These are phyloP conservation scores for Fabriciana adippe DNA, from an alignment of 2,888 invertebrate genomes.

Conservation along the genomic window DNA sequence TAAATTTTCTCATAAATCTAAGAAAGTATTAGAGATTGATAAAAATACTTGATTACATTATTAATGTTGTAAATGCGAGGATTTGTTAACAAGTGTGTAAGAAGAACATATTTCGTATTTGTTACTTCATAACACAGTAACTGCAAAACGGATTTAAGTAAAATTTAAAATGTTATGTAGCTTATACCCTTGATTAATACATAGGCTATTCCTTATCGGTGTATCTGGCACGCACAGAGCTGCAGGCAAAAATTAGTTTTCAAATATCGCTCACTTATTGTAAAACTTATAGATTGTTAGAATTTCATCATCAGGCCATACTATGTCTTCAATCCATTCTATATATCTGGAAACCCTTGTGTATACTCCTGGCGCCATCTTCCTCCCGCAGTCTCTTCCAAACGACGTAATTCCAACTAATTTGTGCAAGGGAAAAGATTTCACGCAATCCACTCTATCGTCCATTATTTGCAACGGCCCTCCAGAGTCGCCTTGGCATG, in stretches of 20 bases:
- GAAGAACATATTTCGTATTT: too few relatives aligned
- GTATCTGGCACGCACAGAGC: too few relatives aligned
- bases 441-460: constrained; percentile 62
- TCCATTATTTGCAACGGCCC: constrained; percentile 73
- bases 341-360: constrained; percentile 72
- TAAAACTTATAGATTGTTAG: neutral
- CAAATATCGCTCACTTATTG: constrained; percentile 1
- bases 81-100: too few relatives aligned
- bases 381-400: constrained; percentile 77
- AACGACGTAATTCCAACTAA: constrained; percentile 79
- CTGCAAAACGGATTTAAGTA: neutral
- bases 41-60: too few relatives aligned
- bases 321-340: constrained; percentile 76
- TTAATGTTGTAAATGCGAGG: too few relatives aligned
- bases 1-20: too few relatives aligned
- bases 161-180: too few relatives aligned
- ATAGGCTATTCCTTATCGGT: too few relatives aligned
- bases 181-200: too few relatives aligned
- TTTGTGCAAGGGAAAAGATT: constrained; percentile 67
- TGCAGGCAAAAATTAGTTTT: too few relatives aligned
- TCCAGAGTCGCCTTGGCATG: constrained; percentile 78
- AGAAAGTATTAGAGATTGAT: too few relatives aligned
- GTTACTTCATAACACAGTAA: too few relatives aligned
- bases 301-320: constrained; percentile 62
- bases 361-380: constrained; percentile 78